A percentile compares a stretch with the other conserved stretches of the same genome.
phyloP scores from a whole-genome alignment of 2,888 invertebrate species.

The Gortyna flavago region DNA sequence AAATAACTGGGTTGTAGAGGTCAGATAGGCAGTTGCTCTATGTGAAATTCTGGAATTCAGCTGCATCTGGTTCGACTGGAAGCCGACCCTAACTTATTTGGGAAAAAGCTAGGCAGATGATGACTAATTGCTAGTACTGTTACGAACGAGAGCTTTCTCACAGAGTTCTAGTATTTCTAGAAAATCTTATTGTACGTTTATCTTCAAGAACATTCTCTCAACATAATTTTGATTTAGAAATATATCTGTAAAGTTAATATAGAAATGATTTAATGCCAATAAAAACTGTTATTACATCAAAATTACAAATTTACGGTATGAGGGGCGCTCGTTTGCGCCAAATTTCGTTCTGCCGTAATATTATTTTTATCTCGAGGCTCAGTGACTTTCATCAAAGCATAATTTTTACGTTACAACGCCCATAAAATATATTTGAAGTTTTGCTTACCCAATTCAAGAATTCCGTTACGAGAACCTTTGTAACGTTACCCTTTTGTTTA shows the following conservation, averaged over 20 bases:
- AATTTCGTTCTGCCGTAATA: conserved; percentile 33
- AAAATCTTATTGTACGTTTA: neutral
- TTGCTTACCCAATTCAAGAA: neutral
- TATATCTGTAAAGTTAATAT: conserved; percentile 19
- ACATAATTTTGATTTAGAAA: conserved; percentile 1
- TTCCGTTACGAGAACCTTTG: neutral
- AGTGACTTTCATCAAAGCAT: conserved; percentile 38
- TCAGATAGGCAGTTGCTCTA: too few species aligned
- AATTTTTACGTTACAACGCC: conserved; percentile 25
- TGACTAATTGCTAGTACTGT: neutral
- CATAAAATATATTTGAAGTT: conserved; percentile 15
- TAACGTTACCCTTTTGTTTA: neutral
- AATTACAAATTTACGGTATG: conserved; percentile 47
- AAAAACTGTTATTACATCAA: conserved; percentile 52
- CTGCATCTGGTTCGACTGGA: too few species aligned
- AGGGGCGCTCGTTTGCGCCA: conserved; percentile 32
- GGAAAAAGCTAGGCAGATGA: too few species aligned
- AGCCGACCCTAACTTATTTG: too few species aligned
- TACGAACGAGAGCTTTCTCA: neutral
- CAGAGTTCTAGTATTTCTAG: neutral
- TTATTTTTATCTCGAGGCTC: conserved; percentile 44
- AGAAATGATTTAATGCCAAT: conserved; percentile 48
- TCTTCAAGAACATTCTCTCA: neutral
- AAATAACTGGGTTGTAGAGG: too few species aligned
- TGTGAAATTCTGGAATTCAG: too few species aligned